A percentile compares a stretch with the other conserved stretches of the same genome.
Conservation (phyloP, 2,113 vertebrate genomes). For the Melanostigma gelatinosum region DNA sequence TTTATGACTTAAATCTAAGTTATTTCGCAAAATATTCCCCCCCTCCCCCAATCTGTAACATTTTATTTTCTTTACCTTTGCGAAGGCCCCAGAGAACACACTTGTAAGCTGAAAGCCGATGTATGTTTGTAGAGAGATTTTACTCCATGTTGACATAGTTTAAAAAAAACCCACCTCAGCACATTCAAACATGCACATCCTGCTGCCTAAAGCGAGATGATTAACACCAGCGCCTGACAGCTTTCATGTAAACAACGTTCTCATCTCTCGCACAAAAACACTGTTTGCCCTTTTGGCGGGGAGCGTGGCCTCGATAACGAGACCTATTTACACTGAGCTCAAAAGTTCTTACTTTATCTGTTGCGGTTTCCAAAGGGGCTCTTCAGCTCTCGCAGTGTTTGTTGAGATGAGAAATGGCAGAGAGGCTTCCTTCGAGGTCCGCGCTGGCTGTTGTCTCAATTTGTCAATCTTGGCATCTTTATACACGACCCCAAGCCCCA, state of each 20-base stretch:
- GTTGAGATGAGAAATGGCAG: conserved; percentile 53
- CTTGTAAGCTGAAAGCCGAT: background rate
- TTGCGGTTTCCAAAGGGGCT: conserved; percentile 42
- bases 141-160: background rate
- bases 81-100: too few species aligned
- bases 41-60: too few species aligned
- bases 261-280: conserved; percentile 18
- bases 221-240: conserved; percentile 24
- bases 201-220: background rate
- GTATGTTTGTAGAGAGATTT: background rate
- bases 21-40: too few species aligned
- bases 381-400: conserved; percentile 53
- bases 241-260: conserved; percentile 49
- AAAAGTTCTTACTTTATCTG: conserved; percentile 60
- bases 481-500: conserved; percentile 60
- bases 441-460: conserved; percentile 56
- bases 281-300: conserved; percentile 46
- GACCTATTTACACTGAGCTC: conserved; percentile 54
- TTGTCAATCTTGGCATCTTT: conserved; percentile 72
- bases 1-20: too few species aligned
- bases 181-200: background rate
- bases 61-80: too few species aligned
- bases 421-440: conserved; percentile 60
- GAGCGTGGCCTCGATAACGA: conserved; percentile 31
- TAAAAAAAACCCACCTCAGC: background rate